Evolutionary conservation across 2,888 invertebrate genomes (phyloP), one percentile per base, ranked within the genome.

Genomic region (Acanthacorydalis orientalis): DNA sequence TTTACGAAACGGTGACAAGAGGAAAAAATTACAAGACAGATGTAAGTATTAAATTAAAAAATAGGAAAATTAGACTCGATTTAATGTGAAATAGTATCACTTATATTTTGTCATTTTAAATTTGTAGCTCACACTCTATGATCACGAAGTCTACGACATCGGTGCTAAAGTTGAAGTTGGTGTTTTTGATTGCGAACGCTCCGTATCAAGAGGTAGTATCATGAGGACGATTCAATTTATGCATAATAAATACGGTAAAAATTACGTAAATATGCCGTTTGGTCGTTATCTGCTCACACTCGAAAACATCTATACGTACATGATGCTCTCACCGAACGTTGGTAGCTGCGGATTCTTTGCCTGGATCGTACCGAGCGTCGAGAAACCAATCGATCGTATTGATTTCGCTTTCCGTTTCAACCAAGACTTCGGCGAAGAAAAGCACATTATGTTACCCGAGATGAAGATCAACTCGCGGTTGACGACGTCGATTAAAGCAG

Each of bases 401-500:
- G 60, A 60, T 43, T 44, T 65, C 11, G 59, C 53, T 12, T 31
- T 62, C 38, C 57, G 62, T 37, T 32, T 54, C 10, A 57, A 53
- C 43, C n/a, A 51, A 7, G 59, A 62, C 43, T 48, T 37, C 7
- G n/a, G 37, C 14, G 14, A 37, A 37, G n/a, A 37, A 12, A 37
- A 14, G 10, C 37, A 7, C 10, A 37, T 14, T 35, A n/a, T 35
- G 12, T 6, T 12, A 31, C 57, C 57, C 10, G 56, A 45, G 10
- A 44, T 50, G 31, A 60, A 59, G 50, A 49, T 53, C 35, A 57
- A 54, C 48, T 44, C 53, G 4, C 58, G 58, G n/a, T 57, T 57
- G 40, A 62, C 59, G 2, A 53, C 60, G 15, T 54, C 60, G 9
- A 54, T 60, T 7, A 61, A 61, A 49, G 59, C 60, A 40, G 59